Percentiles rank a stretch among this genome's conserved stretches.
Conservation (phyloP, 2,888 invertebrate species). For the Meloe dianella region DNA sequence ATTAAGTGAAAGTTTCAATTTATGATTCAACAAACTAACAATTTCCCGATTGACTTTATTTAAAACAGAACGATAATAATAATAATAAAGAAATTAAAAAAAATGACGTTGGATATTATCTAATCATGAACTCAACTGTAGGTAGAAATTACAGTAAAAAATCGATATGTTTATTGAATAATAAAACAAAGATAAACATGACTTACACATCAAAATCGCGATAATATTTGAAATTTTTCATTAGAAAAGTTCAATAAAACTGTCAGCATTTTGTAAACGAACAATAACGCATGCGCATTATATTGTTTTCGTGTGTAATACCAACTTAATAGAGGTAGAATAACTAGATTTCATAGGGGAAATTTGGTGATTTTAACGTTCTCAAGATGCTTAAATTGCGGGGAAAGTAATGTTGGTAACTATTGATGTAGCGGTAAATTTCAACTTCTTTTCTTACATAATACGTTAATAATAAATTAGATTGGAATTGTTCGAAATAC, state of each 20-base stretch:
- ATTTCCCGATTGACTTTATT: no score
- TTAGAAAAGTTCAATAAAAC: no score
- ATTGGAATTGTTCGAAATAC: neutral
- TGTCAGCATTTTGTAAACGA: no score
- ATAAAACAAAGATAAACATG: neutral
- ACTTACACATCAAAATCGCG: no score
- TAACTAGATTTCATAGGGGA: neutral
- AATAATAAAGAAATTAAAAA: neutral
- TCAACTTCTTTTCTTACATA: neutral
- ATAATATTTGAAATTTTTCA: no score
- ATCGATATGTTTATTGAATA: neutral
- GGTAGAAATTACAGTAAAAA: neutral
- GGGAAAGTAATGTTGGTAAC: neutral
- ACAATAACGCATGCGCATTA: no score
- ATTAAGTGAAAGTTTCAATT: no score
- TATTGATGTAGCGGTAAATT: neutral
- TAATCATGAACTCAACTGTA: neutral
- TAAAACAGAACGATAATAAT: no score
- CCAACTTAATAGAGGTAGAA: no score
- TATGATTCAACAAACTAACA: no score
- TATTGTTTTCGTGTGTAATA: no score
- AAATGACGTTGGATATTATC: neutral
- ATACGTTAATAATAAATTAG: neutral
- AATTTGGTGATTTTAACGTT: conserved; percentile 1
- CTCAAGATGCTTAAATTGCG: no score